Conservation (phyloP, 2,888 invertebrate genomes). For the Ditylenchus weischeri region DNA sequence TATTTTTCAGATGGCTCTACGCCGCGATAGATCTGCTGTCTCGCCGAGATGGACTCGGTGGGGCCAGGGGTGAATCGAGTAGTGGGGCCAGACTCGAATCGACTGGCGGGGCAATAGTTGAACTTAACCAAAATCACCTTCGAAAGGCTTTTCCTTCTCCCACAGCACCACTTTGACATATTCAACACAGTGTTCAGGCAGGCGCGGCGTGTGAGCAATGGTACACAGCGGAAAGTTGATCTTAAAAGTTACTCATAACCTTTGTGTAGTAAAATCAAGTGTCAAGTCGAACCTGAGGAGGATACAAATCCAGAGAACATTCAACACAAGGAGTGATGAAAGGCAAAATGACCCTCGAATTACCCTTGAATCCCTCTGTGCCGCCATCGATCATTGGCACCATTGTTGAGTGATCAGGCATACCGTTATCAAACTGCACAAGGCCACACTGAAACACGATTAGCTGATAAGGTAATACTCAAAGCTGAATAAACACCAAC, state of each 20-base stretch:
- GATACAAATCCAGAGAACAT: constrained; percentile 92
- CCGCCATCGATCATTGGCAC: constrained; percentile 96
- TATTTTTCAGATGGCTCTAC: too few species aligned
- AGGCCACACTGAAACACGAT: constrained; percentile 33
- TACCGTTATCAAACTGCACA: constrained; percentile 37
- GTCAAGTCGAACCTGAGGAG: constrained; percentile 72
- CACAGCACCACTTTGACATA: constrained; percentile 92
- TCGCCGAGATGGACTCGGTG: too few species aligned
- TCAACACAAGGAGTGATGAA: constrained; percentile 92
- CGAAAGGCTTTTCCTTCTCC: constrained; percentile 91
- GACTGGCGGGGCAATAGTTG: too few species aligned
- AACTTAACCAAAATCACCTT: constrained; percentile 55
- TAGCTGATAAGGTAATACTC: too few species aligned
- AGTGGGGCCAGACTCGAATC: too few species aligned
- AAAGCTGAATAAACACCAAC: constrained; percentile 46
- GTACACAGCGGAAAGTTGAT: constrained; percentile 95
- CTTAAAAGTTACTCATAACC: constrained; percentile 58
- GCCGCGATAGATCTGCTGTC: too few species aligned
- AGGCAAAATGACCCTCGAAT: constrained; percentile 87
- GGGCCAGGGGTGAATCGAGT: too few species aligned
- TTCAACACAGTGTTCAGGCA: constrained; percentile 98
- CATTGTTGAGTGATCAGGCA: constrained; percentile 65
- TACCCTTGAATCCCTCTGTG: constrained; percentile 98
- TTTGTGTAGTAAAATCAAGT: neutral
- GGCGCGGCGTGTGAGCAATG: constrained; percentile 92